Evolutionary conservation across 2,888 invertebrate species (phyloP).

Genomic region (Ferdinandea cuprea): DNA sequence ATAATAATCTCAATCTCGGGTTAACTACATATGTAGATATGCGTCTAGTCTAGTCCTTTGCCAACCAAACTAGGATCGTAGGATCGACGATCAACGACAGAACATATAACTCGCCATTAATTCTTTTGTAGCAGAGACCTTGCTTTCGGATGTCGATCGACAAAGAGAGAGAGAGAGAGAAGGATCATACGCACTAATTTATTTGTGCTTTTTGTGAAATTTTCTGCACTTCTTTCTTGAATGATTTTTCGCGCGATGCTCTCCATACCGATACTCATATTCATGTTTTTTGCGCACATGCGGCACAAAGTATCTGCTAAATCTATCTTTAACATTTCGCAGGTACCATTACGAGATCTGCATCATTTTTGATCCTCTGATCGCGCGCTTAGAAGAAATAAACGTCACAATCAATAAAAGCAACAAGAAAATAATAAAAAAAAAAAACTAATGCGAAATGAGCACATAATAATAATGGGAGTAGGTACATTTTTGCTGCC

Average conservation of each 20-base stretch:
- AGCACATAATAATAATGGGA: neutral
- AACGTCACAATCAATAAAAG: slow-evolving; percentile 34
- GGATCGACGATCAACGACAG: slow-evolving; percentile 21
- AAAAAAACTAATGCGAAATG: neutral
- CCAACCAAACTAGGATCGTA: neutral
- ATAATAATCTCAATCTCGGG: slow-evolving; percentile 64
- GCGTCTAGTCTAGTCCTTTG: slow-evolving; percentile 30
- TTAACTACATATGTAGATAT: slow-evolving; percentile 51
- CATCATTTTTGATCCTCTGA: slow-evolving; percentile 34
- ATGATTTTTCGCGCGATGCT: slow-evolving; percentile 5
- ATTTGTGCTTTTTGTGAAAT: slow-evolving; percentile 36
- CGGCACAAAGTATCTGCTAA: slow-evolving; percentile 31
- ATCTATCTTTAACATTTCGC: slow-evolving; percentile 30
- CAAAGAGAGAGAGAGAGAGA: slow-evolving; percentile 1
- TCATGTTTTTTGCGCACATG: slow-evolving; percentile 15
- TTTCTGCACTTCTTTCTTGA: slow-evolving; percentile 53
- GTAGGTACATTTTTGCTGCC: neutral
- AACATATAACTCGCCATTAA: slow-evolving; percentile 37
- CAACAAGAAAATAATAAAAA: neutral
- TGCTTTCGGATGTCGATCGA: neutral
- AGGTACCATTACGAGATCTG: neutral
- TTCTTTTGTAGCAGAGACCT: slow-evolving; percentile 17
- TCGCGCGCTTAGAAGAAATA: slow-evolving; percentile 5
- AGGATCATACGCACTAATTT: slow-evolving; percentile 57
- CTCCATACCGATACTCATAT: neutral